Conservation (phyloP, 2,113 vertebrate genomes). For the Pseudorectes ferrugineus region DNA sequence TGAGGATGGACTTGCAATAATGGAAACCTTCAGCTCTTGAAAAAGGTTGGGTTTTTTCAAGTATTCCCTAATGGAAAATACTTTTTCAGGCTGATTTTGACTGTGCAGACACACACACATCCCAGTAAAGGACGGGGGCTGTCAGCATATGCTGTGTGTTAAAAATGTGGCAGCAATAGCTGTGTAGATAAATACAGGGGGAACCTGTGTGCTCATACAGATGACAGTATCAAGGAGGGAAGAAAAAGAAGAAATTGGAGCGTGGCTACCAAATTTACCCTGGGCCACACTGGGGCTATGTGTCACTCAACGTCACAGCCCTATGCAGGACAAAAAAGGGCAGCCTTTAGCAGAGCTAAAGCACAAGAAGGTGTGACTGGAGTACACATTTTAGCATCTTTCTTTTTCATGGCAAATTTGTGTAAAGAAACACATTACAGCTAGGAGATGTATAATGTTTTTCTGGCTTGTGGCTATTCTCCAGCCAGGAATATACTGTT, state of each 20-base stretch:
- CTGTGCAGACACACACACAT: background rate
- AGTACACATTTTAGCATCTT: background rate
- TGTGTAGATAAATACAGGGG: background rate
- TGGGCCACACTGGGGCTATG: background rate
- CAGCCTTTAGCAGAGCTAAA: background rate
- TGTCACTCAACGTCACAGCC: background rate
- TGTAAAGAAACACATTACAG: background rate
- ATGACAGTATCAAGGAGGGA: background rate
- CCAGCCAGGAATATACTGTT: background rate
- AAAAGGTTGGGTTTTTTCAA: background rate
- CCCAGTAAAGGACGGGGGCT: background rate
- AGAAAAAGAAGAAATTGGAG: background rate
- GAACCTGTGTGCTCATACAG: background rate
- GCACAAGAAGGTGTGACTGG: background rate
- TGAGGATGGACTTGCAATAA: background rate
- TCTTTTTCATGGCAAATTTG: background rate
- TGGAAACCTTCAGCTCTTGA: background rate
- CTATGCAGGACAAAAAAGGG: background rate
- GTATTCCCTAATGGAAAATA: background rate
- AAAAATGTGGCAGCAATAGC: background rate
- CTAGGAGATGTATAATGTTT: background rate
- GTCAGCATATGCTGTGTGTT: background rate
- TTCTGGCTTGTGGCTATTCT: background rate
- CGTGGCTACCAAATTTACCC: background rate
- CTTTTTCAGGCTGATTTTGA: background rate